Conservation (phyloP, 2,888 invertebrate genomes). For the Molanna angustata region DNA sequence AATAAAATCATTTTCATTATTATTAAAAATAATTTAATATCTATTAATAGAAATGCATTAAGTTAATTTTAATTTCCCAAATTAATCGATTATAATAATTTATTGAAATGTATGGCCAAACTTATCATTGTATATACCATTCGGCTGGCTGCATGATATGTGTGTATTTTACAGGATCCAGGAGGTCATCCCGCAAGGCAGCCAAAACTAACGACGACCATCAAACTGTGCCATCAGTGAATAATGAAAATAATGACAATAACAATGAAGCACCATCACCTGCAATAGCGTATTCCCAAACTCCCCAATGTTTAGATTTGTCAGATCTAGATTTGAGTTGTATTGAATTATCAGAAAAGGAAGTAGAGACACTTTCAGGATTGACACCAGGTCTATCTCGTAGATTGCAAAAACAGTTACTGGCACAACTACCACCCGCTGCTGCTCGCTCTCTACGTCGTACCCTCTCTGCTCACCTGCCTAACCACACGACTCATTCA, state of each 20-base stretch:
- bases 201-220: conserved; percentile 14
- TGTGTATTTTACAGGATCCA: conserved; percentile 51
- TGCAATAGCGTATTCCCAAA: background rate
- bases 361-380: conserved; percentile 65
- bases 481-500: conserved; percentile 22
- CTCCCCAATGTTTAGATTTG: conserved; percentile 45
- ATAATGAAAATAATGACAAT: conserved; percentile 38
- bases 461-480: conserved; percentile 55
- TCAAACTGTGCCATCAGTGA: conserved; percentile 33
- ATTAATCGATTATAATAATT: conserved; percentile 11
- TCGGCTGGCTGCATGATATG: conserved; percentile 55
- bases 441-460: conserved; percentile 66
- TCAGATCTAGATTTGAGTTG: conserved; percentile 66
- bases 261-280: background rate
- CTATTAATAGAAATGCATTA: too few species aligned
- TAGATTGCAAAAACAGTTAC: conserved; percentile 67
- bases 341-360: conserved; percentile 66
- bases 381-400: conserved; percentile 70
- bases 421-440: conserved; percentile 67
- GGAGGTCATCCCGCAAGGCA: conserved; percentile 29
- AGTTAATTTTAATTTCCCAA: conserved; percentile 6
- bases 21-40: too few species aligned
- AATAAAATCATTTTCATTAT: too few species aligned
- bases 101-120: conserved; percentile 23
- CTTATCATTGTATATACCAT: conserved; percentile 50